Percentiles rank a stretch among this genome's conserved stretches.
Evolutionary conservation across 23 tunicate species (phyloP).

Genomic region (Halocynthia roretzi): DNA sequence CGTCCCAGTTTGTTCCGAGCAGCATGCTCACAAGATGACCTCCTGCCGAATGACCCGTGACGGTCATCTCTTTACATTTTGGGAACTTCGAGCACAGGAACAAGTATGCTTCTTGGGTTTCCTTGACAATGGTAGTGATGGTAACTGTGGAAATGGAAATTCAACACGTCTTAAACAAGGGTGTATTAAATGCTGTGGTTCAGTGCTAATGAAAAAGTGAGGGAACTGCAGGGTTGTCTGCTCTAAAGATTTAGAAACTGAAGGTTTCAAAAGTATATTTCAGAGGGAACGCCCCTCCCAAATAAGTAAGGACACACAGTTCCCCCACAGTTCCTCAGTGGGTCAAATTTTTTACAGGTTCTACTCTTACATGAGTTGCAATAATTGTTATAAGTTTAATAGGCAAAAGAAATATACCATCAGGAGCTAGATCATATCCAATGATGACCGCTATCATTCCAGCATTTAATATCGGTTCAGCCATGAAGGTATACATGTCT

Average conservation of each 20-base stretch:
- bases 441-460: slow-evolving; percentile 14
- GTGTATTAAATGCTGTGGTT: too few relatives aligned
- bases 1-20: background rate
- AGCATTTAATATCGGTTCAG: background rate
- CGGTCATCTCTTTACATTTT: background rate
- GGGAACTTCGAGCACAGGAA: background rate
- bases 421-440: slow-evolving; percentile 24
- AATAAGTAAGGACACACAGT: too few relatives aligned
- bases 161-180: background rate
- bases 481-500: slow-evolving; percentile 1
- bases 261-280: too few relatives aligned
- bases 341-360: too few relatives aligned
- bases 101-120: slow-evolving; percentile 3
- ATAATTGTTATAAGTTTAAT: background rate
- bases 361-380: too few relatives aligned
- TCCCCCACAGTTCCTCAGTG: too few relatives aligned
- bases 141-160: background rate
- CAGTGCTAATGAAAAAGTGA: too few relatives aligned
- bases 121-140: background rate
- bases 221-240: too few relatives aligned
- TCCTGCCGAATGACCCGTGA: background rate
- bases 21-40: slow-evolving; percentile 1
- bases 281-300: too few relatives aligned
- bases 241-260: too few relatives aligned
- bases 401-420: background rate